phyloP scores from a whole-genome alignment of 2,113 vertebrate species.

The Osmerus eperlanus region DNA sequence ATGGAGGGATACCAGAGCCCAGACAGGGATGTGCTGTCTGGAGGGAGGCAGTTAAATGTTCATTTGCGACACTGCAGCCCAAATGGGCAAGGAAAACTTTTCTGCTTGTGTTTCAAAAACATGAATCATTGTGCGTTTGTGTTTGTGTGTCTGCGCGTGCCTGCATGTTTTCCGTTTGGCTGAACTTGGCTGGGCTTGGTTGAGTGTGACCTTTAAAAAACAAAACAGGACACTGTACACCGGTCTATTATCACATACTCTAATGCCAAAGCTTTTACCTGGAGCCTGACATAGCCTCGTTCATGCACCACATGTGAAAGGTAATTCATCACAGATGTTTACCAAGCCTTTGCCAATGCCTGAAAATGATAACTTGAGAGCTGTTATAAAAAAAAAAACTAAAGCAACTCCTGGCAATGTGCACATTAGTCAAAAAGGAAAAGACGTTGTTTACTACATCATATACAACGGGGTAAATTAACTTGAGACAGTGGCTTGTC shows the following conservation, averaged over 20 bases:
- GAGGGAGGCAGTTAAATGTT: too few species aligned
- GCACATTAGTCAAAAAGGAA: background rate
- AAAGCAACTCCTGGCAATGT: background rate
- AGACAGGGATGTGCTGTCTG: too few species aligned
- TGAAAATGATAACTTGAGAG: background rate
- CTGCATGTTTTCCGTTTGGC: background rate
- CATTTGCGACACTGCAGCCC: too few species aligned
- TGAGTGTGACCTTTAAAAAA: constrained; percentile 30
- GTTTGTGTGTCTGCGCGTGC: background rate
- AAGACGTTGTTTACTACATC: too few species aligned
- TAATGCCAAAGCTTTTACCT: constrained; percentile 19
- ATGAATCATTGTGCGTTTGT: background rate
- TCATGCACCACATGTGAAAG: constrained; percentile 10
- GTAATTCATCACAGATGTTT: constrained; percentile 21
- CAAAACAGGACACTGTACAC: constrained; percentile 19
- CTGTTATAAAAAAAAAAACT: background rate
- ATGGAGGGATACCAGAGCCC: background rate
- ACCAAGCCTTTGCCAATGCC: background rate
- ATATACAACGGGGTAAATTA: too few species aligned
- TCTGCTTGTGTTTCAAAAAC: too few species aligned
- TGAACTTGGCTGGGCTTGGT: constrained; percentile 5
- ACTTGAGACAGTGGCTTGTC: too few species aligned
- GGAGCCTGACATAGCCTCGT: constrained; percentile 12
- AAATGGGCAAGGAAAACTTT: too few species aligned
- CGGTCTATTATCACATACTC: background rate